Evolutionary conservation across 64 coral and sea anemone species (phyloP), one percentile per base, ranked within the genome.

Genomic region (Orbicella faveolata): DNA sequence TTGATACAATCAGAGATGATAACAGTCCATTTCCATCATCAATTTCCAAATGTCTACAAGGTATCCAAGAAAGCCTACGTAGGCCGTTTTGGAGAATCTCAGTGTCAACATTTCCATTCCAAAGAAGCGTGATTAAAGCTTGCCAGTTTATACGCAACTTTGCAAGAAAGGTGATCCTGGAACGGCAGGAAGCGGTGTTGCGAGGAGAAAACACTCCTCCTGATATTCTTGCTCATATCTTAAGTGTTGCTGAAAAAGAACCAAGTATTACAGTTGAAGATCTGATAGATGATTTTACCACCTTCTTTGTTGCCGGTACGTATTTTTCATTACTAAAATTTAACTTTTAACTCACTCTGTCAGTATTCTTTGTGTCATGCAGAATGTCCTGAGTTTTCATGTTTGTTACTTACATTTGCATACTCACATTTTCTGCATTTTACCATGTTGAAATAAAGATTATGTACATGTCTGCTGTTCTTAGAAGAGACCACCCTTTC

Each of bases 241-340:
- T 96, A 15, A 61, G 63, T 55, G 89, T 89, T 15, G 82, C 80
- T 19, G 76, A 88, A 73, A 73, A 65, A 34, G 86, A 96, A 8
- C 8, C 87, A 18, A 88, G 65, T n/a, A 34, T 78, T 9, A 87
- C 81, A 51, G 75, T 90, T 61, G 88, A 93, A 9, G 79, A 96
- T 20, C 78, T 96, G 54, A 30, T 93, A 9, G 94, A 96, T 74
- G 87, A 96, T 23, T 96, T 96, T 76, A 44, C 81, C 23, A 93
- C 94, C 9, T 96, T 96, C 70, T 96, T 93, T 52, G 6, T 96
- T 14, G 91, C 94, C 80, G 94, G 91, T 93, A 23, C 7, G 77
- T 2, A 0, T 84, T 59, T 59, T 59, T 59, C 15, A 1, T 59
- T 59, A 16, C 10, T 53, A 6, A 10, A 6, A 4, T 10, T 6